Base-by-base conservation (phyloP, 2,113 vertebrate genomes). In the Aspiorhynchus laticeps region DNA sequence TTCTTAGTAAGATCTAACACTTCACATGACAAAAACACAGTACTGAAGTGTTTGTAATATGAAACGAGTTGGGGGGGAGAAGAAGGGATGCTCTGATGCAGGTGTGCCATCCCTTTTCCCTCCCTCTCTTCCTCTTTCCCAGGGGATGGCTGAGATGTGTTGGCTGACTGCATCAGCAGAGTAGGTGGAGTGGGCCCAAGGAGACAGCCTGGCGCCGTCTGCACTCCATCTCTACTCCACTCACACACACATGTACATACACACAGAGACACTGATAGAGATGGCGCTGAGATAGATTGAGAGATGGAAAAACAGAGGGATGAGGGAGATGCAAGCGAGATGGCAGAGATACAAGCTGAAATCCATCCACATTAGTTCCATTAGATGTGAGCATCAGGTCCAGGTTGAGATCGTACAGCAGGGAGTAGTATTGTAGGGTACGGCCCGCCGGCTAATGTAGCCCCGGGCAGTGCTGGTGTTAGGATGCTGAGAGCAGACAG, bases 161-260 rank as follows among this genome's bases (percentile, higher is more conserved):
- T 92, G 94, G 93, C 95, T 93, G 94, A 94, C 95, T 96, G 95
- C 95, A 95, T 95, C 95, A 95, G 94, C 93, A 93, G 93, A 86
- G 93, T 92, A 80, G 87, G 84, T 91, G 78, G 90, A 89, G 89
- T 89, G 88, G 90, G 91, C 90, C 43, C 85, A 76, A 87, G 90
- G 83, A 93, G 93, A 93, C 92, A 92, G 92, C 90, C 91, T 94
- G 96, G 96, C 95, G 94, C 96, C 96, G 95, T 92, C 93, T 91
- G 88, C 84, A 88, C 89, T 93, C 93, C 88, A 88, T 87, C 87
- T 91, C 91, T 89, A 81, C 88, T 90, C 56, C 82, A 79, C 85
- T 80, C 63, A 73, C 61, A 38, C 67, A 51, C 33, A 87, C 86
- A 81, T 73, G 87, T 31, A 83, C 43, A 80, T 71, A 88, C 73